Percentiles rank a stretch among this genome's conserved stretches.
Conservation (phyloP, 2,113 vertebrate genomes). For the Periophthalmodon schlosseri region DNA sequence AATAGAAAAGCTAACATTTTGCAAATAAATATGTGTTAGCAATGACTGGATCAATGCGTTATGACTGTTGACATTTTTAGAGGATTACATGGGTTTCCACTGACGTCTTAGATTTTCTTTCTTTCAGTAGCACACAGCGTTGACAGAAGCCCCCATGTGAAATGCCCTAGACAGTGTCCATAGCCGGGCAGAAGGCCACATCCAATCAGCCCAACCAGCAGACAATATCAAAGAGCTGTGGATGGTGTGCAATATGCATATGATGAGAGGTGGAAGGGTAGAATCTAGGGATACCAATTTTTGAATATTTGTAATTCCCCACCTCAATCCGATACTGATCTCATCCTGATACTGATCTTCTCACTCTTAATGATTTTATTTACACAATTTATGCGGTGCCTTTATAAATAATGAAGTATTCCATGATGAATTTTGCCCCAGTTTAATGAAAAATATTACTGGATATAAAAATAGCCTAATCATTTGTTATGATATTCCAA, state of each 20-base stretch:
- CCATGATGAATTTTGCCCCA: too few species aligned
- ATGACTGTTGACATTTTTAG: conserved; percentile 44
- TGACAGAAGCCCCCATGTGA: conserved; percentile 32
- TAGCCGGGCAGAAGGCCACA: conserved; percentile 46
- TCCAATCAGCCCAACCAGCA: conserved; percentile 50
- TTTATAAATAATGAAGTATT: too few species aligned
- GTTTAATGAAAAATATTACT: too few species aligned
- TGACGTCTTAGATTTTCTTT: conserved; percentile 41
- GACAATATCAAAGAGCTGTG: conserved; percentile 53
- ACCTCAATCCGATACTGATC: too few species aligned
- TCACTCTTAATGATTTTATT: too few species aligned
- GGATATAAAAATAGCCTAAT: too few species aligned
- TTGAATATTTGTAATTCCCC: too few species aligned
- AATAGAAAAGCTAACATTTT: not conserved
- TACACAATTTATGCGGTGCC: too few species aligned
- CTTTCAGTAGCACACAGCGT: conserved; percentile 25
- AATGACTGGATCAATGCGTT: conserved; percentile 37
- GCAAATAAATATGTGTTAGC: conserved; percentile 5
- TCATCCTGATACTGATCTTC: too few species aligned
- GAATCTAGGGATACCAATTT: too few species aligned
- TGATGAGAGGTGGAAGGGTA: conserved; percentile 7
- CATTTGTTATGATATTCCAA: too few species aligned
- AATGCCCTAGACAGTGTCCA: conserved; percentile 24
- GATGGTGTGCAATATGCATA: conserved; percentile 21
- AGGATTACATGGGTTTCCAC: conserved; percentile 44